Percentiles rank a stretch among this genome's conserved stretches.
Evolutionary conservation across 2,113 vertebrate genomes (phyloP).

Genomic region (Colaptes auratus): DNA sequence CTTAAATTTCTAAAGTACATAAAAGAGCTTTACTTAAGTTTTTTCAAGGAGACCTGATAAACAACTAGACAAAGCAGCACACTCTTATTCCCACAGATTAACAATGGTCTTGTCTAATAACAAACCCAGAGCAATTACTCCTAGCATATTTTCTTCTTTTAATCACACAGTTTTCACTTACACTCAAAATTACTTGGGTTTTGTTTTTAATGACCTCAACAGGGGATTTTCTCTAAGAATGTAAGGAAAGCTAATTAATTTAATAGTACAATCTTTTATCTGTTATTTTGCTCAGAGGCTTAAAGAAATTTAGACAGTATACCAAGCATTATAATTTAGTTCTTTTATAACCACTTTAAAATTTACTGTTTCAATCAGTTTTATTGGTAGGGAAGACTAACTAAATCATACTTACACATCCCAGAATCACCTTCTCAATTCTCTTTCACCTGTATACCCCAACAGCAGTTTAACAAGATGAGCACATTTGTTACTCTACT

Average conservation of each 20-base stretch:
- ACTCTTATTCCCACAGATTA: neutral
- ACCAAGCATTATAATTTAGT: neutral
- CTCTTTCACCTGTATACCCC: neutral
- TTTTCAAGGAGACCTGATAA: neutral
- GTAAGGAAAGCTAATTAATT: neutral
- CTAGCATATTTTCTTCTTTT: neutral
- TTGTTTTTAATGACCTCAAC: neutral
- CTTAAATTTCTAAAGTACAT: neutral
- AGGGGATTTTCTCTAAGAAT: neutral
- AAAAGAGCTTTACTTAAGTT: neutral
- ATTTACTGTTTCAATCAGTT: neutral
- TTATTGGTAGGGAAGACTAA: neutral
- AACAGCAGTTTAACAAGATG: neutral
- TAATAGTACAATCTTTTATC: neutral
- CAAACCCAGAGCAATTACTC: neutral
- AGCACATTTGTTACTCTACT: neutral
- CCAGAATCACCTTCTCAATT: neutral
- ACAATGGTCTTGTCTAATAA: neutral
- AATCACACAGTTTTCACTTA: neutral
- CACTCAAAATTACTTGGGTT: neutral
- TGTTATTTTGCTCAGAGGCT: conserved; percentile 1
- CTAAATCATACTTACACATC: neutral
- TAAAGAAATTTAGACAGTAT: neutral
- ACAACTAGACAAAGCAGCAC: neutral
- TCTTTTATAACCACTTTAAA: conserved; percentile 7